A percentile compares a stretch with the other conserved stretches of the same genome.
These are phyloP conservation scores for Turritopsis rubra DNA, from an alignment of 30 jellyfish, hydroid and myxozoan species.

Conservation along the genomic window DNA sequence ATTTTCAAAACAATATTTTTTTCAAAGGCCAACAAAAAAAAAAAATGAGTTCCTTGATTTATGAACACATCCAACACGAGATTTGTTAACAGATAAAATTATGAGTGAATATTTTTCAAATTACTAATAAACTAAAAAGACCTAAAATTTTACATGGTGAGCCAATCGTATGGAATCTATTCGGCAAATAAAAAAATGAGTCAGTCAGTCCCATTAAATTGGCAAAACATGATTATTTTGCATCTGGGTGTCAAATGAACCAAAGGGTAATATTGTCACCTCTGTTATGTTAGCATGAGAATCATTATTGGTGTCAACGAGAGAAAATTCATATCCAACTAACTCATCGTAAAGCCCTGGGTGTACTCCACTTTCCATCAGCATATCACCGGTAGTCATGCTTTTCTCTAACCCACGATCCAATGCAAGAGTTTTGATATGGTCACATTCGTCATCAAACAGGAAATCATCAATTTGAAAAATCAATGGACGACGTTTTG, in stretches of 20 bases:
- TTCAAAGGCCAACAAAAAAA: too few relatives aligned
- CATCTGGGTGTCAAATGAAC: too few relatives aligned
- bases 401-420: slow-evolving; percentile 26
- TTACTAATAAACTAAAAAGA: background rate
- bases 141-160: background rate
- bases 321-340: slow-evolving; percentile 24
- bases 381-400: slow-evolving; percentile 12
- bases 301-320: slow-evolving; percentile 23
- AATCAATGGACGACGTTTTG: slow-evolving; percentile 37
- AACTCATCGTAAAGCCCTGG: slow-evolving; percentile 23
- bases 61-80: too few relatives aligned
- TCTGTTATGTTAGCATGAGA: slow-evolving; percentile 2
- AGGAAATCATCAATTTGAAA: slow-evolving; percentile 37
- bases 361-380: background rate
- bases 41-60: too few relatives aligned
- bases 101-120: too few relatives aligned
- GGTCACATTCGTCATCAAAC: slow-evolving; percentile 37
- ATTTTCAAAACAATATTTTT: too few relatives aligned
- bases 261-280: slow-evolving; percentile 4
- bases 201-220: too few relatives aligned
- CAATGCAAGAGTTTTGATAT: slow-evolving; percentile 15
- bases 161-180: too few relatives aligned
- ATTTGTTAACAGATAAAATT: too few relatives aligned
- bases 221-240: too few relatives aligned
- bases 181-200: too few relatives aligned